Evolutionary conservation across 2,888 invertebrate species (phyloP), one percentile per base, ranked within the genome.

Genomic region (Patella pellucida): DNA sequence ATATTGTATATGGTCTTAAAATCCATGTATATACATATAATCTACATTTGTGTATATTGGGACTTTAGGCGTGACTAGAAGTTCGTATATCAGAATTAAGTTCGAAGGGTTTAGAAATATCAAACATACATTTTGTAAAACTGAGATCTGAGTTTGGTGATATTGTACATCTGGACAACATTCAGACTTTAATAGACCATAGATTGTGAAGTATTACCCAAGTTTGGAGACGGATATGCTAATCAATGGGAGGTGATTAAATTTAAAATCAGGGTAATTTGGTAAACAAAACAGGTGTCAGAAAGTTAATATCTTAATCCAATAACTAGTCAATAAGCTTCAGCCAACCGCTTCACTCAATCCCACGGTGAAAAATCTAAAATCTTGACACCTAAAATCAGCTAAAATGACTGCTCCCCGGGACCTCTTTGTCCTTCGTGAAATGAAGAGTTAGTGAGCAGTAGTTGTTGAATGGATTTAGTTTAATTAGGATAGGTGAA

Each of bases 221-320:
- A 62, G 62, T 23, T 23, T 14, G 62, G 62, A 62, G 62, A 62
- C 62, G 14, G 62, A 62, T 62, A 62, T 62, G 62, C 23, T 62
- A 62, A 62, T 62, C 62, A 62, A 62, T 62, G 23, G 62, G 19
- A 62, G 19, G 19, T 62, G 62, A 23, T 23, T 62, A 62, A 62
- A 23, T 62, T 62, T 62, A 19, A 62, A 62, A 62, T 62, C 62
- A 23, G 23, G 62, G 62, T 62, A 62, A 62, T 62, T 62, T 62
- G 23, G 62, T 62, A 62, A 62, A 62, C 19, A 62, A 62, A 62
- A 62, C 23, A 23, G 62, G 62, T 62, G 62, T 62, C 62, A 62
- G 19, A 62, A 62, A 62, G 62, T 62, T 62, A 62, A 62, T 62
- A 62, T 62, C 62, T 23, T 62, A 62, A 62, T 62, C 62, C 23